Evolutionary conservation across 2,888 invertebrate genomes (phyloP).

Genomic region (Napeogenes sylphis): DNA sequence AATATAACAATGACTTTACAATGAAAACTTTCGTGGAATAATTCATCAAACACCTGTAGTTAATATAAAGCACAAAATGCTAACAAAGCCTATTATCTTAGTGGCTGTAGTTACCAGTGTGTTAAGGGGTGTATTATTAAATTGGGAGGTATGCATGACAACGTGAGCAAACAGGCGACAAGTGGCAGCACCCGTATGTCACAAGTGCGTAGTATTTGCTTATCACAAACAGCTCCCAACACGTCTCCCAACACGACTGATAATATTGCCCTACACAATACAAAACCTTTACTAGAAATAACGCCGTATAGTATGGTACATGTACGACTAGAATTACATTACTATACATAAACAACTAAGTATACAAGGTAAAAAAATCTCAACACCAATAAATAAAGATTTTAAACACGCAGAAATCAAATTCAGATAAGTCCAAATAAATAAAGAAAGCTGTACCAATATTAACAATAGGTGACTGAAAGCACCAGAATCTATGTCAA

Average conservation of each 20-base stretch:
- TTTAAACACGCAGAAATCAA: too few relatives aligned
- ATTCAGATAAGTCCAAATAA: background rate
- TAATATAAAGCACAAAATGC: background rate
- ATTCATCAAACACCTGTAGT: background rate
- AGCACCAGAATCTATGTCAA: background rate
- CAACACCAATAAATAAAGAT: too few relatives aligned
- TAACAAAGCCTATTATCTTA: background rate
- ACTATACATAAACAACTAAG: too few relatives aligned
- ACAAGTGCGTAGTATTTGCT: conserved; percentile 67
- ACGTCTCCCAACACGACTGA: conserved; percentile 52
- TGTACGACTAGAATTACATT: background rate
- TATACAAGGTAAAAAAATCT: too few relatives aligned
- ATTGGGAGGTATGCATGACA: conserved; percentile 66
- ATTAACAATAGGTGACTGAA: background rate
- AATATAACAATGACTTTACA: background rate
- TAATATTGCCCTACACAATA: conserved; percentile 47
- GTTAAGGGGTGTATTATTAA: conserved; percentile 43
- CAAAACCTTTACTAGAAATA: conserved; percentile 10
- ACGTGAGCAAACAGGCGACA: conserved; percentile 57
- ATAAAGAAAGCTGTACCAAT: background rate
- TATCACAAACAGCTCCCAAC: conserved; percentile 62
- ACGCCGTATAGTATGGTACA: background rate
- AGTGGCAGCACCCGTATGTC: conserved; percentile 50
- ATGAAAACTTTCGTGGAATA: conserved; percentile 2
- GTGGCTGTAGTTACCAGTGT: conserved; percentile 18